Percentiles rank a stretch among this genome's conserved stretches.
phyloP scores from a whole-genome alignment of 2,797 vertebrate genomes.

The Parotocinclus haroldoi region DNA sequence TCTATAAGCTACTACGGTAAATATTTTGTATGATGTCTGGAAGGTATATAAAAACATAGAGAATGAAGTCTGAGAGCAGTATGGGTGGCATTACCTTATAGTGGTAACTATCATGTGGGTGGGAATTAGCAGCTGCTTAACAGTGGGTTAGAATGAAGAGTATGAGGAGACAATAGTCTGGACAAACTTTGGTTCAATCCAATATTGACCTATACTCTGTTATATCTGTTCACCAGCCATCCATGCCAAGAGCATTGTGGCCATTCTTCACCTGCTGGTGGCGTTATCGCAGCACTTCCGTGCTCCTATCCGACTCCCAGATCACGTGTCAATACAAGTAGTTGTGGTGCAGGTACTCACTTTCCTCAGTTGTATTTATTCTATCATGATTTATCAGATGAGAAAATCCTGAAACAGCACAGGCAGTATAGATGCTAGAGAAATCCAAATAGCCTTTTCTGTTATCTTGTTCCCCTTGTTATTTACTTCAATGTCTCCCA shows the following conservation, averaged over 20 bases:
- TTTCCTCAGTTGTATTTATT: neutral
- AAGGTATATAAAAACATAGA: too few species aligned
- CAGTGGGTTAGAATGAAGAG: too few species aligned
- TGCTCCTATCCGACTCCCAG: conserved; percentile 92
- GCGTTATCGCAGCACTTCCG: conserved; percentile 95
- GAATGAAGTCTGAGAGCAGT: too few species aligned
- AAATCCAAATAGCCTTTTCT: neutral
- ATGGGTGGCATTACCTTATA: too few species aligned
- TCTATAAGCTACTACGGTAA: too few species aligned
- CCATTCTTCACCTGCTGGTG: conserved; percentile 94
- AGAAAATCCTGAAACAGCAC: too few species aligned
- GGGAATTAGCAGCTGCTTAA: too few species aligned
- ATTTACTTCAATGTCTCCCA: conserved; percentile 10
- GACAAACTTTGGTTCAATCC: neutral
- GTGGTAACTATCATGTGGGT: too few species aligned
- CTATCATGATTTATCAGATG: neutral
- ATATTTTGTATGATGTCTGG: too few species aligned
- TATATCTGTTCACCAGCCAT: conserved; percentile 71
- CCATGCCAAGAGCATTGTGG: conserved; percentile 94
- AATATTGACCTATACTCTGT: neutral
- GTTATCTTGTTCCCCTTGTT: neutral
- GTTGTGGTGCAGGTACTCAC: conserved; percentile 90
- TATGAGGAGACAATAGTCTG: too few species aligned
- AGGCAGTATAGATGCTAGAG: neutral
- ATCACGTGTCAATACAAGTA: conserved; percentile 96